A percentile compares a stretch with the other conserved stretches of the same genome.
These are phyloP conservation scores for Scrobipalpa atriplicella DNA, from an alignment of 2,888 invertebrate genomes.

Conservation along the genomic window DNA sequence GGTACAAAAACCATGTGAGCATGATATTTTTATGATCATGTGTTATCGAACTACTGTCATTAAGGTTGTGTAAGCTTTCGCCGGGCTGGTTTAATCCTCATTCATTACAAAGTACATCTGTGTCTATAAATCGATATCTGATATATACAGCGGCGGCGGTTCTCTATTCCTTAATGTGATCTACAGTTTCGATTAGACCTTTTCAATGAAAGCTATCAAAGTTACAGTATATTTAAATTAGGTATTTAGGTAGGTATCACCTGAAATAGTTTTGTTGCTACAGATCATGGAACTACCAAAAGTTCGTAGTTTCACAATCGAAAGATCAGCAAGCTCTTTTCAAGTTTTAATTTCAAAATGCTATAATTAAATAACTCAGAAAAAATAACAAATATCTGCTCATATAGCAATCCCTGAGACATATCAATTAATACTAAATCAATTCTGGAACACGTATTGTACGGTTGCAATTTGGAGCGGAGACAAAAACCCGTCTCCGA, in stretches of 20 bases:
- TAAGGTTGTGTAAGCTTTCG: conserved; percentile 10
- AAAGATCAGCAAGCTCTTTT: too few species aligned
- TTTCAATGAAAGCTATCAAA: too few species aligned
- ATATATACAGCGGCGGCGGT: not conserved
- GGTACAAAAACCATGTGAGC: not conserved
- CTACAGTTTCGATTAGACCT: too few species aligned
- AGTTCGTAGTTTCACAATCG: too few species aligned
- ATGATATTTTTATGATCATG: conserved; percentile 5
- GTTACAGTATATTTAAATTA: too few species aligned
- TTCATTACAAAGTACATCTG: not conserved
- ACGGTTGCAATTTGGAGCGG: conserved; percentile 79
- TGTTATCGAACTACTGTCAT: conserved; percentile 12
- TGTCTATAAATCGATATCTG: not conserved
- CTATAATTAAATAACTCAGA: not conserved
- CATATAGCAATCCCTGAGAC: conserved; percentile 17
- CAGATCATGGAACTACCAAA: too few species aligned
- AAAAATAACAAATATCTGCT: not conserved
- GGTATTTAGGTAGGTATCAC: too few species aligned
- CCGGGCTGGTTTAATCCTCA: not conserved
- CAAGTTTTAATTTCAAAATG: not conserved
- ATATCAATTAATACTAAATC: conserved; percentile 75
- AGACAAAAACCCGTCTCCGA: conserved; percentile 79
- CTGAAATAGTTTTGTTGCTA: too few species aligned
- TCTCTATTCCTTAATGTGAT: too few species aligned
- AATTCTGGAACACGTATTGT: conserved; percentile 77